Evolutionary conservation across 2,888 invertebrate genomes (phyloP), one percentile per base, ranked within the genome.

Genomic region (Fragum fragum): DNA sequence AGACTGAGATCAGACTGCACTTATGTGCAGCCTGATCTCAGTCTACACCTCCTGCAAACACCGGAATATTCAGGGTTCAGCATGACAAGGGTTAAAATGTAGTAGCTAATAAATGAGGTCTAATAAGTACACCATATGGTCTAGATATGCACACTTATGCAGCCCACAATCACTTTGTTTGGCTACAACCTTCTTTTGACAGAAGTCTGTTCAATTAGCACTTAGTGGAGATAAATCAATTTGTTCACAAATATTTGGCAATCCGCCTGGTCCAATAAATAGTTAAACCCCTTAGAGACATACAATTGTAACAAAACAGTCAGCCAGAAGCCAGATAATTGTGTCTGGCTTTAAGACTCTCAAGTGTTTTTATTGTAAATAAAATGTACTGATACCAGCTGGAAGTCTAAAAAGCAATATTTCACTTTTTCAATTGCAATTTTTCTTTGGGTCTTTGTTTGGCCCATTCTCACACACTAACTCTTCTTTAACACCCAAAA

Each of bases 331-430:
- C 5, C 47, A 47, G n/a, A 47, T 47, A 47, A 47, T 47, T 14
- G 18, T 47, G 47, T 47, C 47, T 47, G 16, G 47, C 47, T 18
- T 1, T 47, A 47, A 47, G 14, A 3, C 47, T 14, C 47, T 47
- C 47, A 47, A 47, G 47, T 47, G 47, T 47, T 47, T 47, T 47
- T 47, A 47, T 47, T 47, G 47, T n/a, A 47, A n/a, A 47, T 47
- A 47, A 9, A 47, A 47, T 5, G 47, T 47, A 9, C 14, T 9
- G 47, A 47, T 47, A 47, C 14, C 7, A 47, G 47, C 14, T 47
- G 14, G 3, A n/a, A 47, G n/a, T 47, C 3, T 47, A 47, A 9
- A 16, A 9, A 16, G 47, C 47, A 47, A 47, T 47, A 47, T 47
- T 5, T 47, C 47, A 47, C n/a, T 47, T n/a, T 47, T 47, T 47